These are phyloP conservation scores for Riparia riparia DNA, from an alignment of 2,113 vertebrate species.

Conservation along the genomic window DNA sequence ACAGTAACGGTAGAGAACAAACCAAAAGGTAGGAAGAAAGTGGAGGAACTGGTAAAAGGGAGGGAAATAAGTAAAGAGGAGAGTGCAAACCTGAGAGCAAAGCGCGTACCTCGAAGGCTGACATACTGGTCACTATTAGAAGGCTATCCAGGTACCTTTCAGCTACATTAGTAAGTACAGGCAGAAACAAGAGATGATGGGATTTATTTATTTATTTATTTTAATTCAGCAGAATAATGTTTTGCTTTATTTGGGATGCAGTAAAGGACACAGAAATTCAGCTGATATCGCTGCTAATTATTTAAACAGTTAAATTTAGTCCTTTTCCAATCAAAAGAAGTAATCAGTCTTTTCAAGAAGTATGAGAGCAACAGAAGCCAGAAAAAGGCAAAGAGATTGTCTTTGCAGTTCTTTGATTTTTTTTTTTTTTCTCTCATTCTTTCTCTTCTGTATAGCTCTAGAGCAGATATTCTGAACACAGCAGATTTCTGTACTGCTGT, in stretches of 20 bases:
- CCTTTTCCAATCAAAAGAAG: not conserved
- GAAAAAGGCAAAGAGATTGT: constrained; percentile 15
- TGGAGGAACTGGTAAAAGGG: not conserved
- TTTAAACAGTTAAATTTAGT: not conserved
- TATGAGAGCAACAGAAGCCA: not conserved
- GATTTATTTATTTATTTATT: not conserved
- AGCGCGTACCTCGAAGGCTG: not conserved
- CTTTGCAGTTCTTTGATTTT: not conserved
- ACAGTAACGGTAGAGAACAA: not conserved
- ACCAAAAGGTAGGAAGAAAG: not conserved
- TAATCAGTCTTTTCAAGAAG: not conserved
- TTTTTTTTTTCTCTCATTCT: not conserved
- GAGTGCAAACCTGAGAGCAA: not conserved
- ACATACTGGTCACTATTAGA: not conserved
- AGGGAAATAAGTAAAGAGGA: not conserved
- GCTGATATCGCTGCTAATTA: not conserved
- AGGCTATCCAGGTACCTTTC: not conserved
- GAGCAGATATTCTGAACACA: not conserved
- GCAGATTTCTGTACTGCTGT: not conserved
- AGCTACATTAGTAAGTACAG: not conserved
- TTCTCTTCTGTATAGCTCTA: not conserved
- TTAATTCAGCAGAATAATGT: not conserved
- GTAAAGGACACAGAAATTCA: not conserved
- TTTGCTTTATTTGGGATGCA: not conserved
- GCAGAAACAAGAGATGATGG: not conserved